These are phyloP conservation scores for Entosphenus tridentatus DNA, from an alignment of 2,113 vertebrate species.

Conservation along the genomic window DNA sequence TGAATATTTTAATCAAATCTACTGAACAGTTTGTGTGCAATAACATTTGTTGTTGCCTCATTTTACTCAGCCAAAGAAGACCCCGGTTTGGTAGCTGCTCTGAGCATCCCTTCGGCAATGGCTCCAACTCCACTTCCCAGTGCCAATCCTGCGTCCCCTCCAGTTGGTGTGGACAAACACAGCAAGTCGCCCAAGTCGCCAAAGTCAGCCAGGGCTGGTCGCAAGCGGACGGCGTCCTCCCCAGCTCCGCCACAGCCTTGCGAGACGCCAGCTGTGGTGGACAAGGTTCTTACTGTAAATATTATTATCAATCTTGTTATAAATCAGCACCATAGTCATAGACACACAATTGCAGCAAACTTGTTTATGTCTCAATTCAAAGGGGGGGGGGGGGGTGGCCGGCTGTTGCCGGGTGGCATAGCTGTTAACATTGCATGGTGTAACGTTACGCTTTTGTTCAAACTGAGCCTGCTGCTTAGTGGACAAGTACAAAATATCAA, in stretches of 20 bases:
- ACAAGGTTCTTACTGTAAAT: too few relatives aligned
- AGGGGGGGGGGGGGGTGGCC: too few relatives aligned
- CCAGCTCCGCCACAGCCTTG: constrained; percentile 7
- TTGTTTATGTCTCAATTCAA: too few relatives aligned
- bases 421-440: too few relatives aligned
- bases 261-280: too few relatives aligned
- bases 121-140: constrained; percentile 14
- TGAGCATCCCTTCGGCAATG: constrained; percentile 22
- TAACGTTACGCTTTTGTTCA: too few relatives aligned
- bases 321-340: too few relatives aligned
- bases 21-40: constrained; percentile 9
- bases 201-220: constrained; percentile 12
- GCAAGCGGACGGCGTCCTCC: constrained; percentile 5
- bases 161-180: constrained; percentile 12
- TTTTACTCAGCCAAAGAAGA: constrained; percentile 17
- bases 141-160: constrained; percentile 7
- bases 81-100: constrained; percentile 18
- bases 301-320: too few relatives aligned
- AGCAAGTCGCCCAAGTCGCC: constrained; percentile 15
- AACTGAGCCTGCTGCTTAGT: too few relatives aligned
- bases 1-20: neutral
- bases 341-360: too few relatives aligned
- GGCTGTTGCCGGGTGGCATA: too few relatives aligned
- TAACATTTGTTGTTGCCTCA: neutral
- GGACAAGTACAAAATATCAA: too few relatives aligned